Evolutionary conservation across 2,888 invertebrate species (phyloP).

Genomic region (Vanessa cardui): DNA sequence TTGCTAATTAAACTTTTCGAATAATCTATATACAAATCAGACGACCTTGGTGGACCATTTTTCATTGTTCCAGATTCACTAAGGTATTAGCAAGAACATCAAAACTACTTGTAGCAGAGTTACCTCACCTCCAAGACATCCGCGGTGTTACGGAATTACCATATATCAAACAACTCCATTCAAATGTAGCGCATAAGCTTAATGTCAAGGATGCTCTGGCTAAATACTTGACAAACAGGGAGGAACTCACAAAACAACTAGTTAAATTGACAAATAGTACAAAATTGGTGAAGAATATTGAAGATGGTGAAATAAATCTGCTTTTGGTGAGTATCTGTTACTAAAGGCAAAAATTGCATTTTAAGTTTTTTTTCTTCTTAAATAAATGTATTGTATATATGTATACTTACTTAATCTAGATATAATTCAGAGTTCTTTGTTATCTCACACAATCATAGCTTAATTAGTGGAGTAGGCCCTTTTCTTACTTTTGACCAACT

Average conservation of each 20-base stretch:
- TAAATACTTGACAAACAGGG: slow-evolving; percentile 47
- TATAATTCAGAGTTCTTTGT: too few species aligned
- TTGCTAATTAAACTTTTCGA: neutral
- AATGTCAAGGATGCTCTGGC: slow-evolving; percentile 52
- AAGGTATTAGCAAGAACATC: slow-evolving; percentile 58
- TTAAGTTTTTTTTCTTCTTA: too few species aligned
- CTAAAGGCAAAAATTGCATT: neutral
- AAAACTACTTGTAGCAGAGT: slow-evolving; percentile 58
- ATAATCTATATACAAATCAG: neutral
- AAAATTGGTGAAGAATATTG: slow-evolving; percentile 47
- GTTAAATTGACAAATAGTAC: slow-evolving; percentile 44
- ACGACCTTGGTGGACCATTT: neutral
- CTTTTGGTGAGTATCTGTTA: slow-evolving; percentile 52
- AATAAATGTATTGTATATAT: too few species aligned
- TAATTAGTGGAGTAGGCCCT: too few species aligned
- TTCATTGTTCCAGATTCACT: slow-evolving; percentile 53
- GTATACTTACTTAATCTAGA: too few species aligned
- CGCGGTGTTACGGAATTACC: slow-evolving; percentile 57
- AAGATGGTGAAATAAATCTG: slow-evolving; percentile 57
- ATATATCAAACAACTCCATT: slow-evolving; percentile 54
- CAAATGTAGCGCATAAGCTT: slow-evolving; percentile 58
- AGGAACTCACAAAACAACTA: slow-evolving; percentile 45
- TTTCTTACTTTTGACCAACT: too few species aligned
- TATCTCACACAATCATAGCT: too few species aligned
- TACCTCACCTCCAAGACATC: slow-evolving; percentile 66